Percentiles rank a stretch among this genome's conserved stretches.
phyloP scores from a whole-genome alignment of 2,888 invertebrate genomes.

The Ypsolopha scabrella region DNA sequence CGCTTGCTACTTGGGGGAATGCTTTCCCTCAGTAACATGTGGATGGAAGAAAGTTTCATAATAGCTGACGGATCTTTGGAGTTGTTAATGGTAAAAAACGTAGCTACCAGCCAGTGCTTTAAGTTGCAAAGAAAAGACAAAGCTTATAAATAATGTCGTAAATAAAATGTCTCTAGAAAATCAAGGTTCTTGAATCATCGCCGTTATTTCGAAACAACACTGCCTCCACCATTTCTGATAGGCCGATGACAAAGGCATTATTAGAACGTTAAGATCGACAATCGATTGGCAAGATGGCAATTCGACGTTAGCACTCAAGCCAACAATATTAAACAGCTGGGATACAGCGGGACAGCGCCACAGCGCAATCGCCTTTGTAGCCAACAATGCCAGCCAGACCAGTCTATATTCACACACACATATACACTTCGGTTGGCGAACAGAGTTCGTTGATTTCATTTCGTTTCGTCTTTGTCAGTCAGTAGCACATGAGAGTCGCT shows the following conservation, averaged over 20 bases:
- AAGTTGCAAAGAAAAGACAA: no score
- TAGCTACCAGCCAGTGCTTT: no score
- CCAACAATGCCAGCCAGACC: neutral
- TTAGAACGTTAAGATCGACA: constrained; percentile 21
- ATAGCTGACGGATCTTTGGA: no score
- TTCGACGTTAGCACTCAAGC: constrained; percentile 12
- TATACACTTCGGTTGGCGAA: constrained; percentile 4
- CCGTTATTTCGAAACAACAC: neutral
- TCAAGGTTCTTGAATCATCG: neutral
- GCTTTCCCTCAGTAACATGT: neutral
- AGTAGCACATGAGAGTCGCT: constrained; percentile 20
- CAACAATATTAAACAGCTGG: constrained; percentile 64
- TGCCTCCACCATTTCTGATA: no score
- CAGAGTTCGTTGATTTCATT: constrained; percentile 28
- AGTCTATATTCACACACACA: neutral
- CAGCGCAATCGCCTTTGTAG: constrained; percentile 41
- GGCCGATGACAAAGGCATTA: constrained; percentile 4
- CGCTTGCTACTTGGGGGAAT: constrained; percentile 6
- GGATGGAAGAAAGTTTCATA: no score
- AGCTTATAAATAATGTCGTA: no score
- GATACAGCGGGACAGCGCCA: constrained; percentile 15
- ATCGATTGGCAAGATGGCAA: constrained; percentile 45
- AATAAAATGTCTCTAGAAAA: no score
- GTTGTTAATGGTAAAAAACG: no score
- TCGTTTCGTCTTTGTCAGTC: constrained; percentile 26